Percentiles rank a stretch among this genome's conserved stretches.
phyloP scores from a whole-genome alignment of 2,797 vertebrate genomes.

The Sardinella longiceps region DNA sequence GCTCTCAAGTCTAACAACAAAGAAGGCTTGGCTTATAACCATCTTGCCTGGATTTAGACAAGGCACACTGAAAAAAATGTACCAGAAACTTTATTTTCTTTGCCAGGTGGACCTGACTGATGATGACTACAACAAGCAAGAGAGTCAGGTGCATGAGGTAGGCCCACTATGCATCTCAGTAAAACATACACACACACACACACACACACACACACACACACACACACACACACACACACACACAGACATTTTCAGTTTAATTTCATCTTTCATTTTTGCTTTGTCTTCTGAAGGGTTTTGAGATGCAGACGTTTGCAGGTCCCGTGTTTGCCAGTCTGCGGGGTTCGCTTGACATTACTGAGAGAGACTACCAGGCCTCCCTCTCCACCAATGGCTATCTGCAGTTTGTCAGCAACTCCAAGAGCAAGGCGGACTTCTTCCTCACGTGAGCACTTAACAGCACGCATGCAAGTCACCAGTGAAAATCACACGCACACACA shows the following conservation, averaged over 20 bases:
- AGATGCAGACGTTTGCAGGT: slow-evolving; percentile 72
- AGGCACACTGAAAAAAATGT: no score
- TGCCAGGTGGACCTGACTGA: slow-evolving; percentile 53
- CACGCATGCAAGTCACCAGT: slow-evolving; percentile 1
- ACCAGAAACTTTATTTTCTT: no score
- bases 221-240: background rate
- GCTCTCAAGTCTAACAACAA: no score
- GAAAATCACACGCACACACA: background rate
- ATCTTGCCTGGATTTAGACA: no score
- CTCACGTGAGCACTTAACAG: slow-evolving; percentile 71
- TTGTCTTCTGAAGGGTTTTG: slow-evolving; percentile 67
- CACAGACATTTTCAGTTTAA: background rate
- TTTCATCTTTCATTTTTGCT: background rate
- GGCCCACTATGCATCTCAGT: background rate
- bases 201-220: background rate
- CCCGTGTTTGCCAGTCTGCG: slow-evolving; percentile 66
- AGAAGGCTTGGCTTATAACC: no score
- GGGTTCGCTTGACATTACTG: slow-evolving; percentile 55
- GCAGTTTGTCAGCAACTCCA: slow-evolving; percentile 38
- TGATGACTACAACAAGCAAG: slow-evolving; percentile 56
- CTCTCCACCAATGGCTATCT: slow-evolving; percentile 5
- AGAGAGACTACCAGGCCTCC: background rate
- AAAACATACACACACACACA: background rate
- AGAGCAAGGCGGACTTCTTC: slow-evolving; percentile 74
- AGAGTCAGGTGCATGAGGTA: slow-evolving; percentile 60